phyloP scores from a whole-genome alignment of 2,888 invertebrate species.

The Nebria salina region DNA sequence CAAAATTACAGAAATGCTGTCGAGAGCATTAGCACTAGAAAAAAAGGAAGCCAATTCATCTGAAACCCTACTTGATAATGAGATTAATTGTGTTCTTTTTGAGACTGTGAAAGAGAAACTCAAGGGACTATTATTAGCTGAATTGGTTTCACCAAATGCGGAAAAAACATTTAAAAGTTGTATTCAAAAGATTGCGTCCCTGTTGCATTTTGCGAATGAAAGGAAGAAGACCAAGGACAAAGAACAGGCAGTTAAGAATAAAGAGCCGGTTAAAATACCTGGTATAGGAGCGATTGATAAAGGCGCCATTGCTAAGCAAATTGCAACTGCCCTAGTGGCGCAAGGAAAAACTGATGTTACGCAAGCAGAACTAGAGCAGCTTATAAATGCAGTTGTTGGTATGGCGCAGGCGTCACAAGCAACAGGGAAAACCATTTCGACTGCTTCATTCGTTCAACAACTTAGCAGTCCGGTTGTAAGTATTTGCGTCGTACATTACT shows the following conservation, averaged over 20 bases:
- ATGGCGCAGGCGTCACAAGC: conserved; percentile 72
- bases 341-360: conserved; percentile 85
- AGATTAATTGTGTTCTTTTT: conserved; percentile 78
- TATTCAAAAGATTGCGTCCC: conserved; percentile 78
- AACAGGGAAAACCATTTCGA: conserved; percentile 64
- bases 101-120: conserved; percentile 89
- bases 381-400: conserved; percentile 81
- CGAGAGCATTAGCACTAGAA: conserved; percentile 80
- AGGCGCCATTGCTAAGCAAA: conserved; percentile 81
- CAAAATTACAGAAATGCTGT: conserved; percentile 79
- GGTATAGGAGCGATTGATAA: conserved; percentile 79
- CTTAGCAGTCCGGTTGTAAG: conserved; percentile 51
- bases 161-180: conserved; percentile 78
- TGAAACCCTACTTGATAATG: conserved; percentile 76
- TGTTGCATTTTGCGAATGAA: conserved; percentile 74
- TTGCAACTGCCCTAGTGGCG: conserved; percentile 80
- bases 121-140: conserved; percentile 78
- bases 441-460: conserved; percentile 64
- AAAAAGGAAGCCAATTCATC: conserved; percentile 79
- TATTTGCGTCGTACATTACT: neutral
- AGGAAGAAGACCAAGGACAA: conserved; percentile 61
- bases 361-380: conserved; percentile 79
- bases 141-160: conserved; percentile 67
- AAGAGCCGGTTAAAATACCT: conserved; percentile 69
- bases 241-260: conserved; percentile 55